Evolutionary conservation across 2,113 vertebrate genomes (phyloP).

Genomic region (Tursiops truncatus): DNA sequence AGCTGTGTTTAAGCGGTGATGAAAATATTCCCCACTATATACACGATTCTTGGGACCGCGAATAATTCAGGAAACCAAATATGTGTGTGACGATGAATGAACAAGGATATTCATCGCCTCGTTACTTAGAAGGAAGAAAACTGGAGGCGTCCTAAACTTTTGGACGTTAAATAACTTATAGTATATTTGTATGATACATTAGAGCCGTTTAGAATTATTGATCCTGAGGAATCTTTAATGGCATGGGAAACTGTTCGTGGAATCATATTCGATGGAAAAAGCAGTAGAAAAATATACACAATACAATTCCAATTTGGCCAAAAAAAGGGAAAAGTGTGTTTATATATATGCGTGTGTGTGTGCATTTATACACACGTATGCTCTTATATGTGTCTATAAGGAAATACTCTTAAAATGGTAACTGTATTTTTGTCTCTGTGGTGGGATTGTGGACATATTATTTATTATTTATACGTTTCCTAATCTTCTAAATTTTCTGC

Average conservation of each 20-base stretch:
- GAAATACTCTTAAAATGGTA: not conserved
- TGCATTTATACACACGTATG: no score
- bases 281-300: not conserved
- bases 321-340: not conserved
- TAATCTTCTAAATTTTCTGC: not conserved
- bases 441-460: not conserved
- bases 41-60: not conserved
- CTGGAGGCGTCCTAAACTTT: not conserved
- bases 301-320: not conserved
- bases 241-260: not conserved
- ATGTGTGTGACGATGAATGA: not conserved
- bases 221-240: not conserved
- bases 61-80: slow-evolving; percentile 21
- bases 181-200: not conserved
- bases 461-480: not conserved
- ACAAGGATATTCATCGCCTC: not conserved
- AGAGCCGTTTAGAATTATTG: not conserved
- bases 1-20: not conserved
- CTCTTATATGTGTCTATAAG: not conserved
- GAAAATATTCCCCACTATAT: not conserved
- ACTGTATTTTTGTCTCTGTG: not conserved
- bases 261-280: not conserved
- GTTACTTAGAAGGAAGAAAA: not conserved
- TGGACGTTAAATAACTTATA: not conserved
- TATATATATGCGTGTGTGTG: not conserved